These are phyloP conservation scores for Datnioides undecimradiatus DNA, from an alignment of 2,113 vertebrate genomes.

Conservation along the genomic window DNA sequence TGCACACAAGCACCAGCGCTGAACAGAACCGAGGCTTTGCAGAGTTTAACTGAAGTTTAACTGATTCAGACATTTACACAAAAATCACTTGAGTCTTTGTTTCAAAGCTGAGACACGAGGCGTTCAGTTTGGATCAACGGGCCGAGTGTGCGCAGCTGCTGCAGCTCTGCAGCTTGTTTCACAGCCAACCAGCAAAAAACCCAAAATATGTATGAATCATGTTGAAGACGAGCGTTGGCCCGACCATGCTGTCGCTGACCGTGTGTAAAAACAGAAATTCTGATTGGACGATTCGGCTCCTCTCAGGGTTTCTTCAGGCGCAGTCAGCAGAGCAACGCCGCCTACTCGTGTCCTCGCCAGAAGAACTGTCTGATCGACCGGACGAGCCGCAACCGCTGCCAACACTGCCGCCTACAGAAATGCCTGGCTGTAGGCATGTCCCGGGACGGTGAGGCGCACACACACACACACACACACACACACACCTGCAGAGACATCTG, in stretches of 20 bases:
- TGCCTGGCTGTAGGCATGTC: slow-evolving; percentile 81
- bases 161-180: slow-evolving; percentile 92
- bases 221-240: neutral
- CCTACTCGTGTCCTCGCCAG: slow-evolving; percentile 94
- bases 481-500: slow-evolving; percentile 8
- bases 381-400: slow-evolving; percentile 94
- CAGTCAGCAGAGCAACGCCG: slow-evolving; percentile 94
- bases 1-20: too few relatives aligned
- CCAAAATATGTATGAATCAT: too few relatives aligned
- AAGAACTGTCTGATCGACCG: slow-evolving; percentile 96
- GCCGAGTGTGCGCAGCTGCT: neutral
- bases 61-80: too few relatives aligned
- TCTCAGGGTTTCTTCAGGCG: slow-evolving; percentile 93
- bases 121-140: neutral
- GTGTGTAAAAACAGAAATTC: too few relatives aligned
- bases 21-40: too few relatives aligned
- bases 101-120: slow-evolving; percentile 3
- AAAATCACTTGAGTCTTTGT: too few relatives aligned
- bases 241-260: neutral
- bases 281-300: too few relatives aligned
- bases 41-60: too few relatives aligned
- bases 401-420: slow-evolving; percentile 95
- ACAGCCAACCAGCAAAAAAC: slow-evolving; percentile 91
- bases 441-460: slow-evolving; percentile 54
- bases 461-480: slow-evolving; percentile 12